These are phyloP conservation scores for Willisornis vidua DNA, from an alignment of 2,113 vertebrate genomes.

Conservation along the genomic window DNA sequence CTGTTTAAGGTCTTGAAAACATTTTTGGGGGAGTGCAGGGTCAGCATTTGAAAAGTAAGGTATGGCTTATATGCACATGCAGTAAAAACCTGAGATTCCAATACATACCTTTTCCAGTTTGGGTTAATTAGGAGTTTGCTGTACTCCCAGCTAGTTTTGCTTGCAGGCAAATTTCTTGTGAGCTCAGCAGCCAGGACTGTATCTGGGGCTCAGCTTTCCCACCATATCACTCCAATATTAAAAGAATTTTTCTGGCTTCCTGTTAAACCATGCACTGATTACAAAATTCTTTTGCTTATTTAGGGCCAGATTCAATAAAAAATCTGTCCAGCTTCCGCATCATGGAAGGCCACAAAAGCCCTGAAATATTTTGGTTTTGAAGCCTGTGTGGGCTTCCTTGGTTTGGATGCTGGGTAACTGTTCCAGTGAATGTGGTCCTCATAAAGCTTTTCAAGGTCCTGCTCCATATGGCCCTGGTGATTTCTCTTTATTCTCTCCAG, in stretches of 20 bases:
- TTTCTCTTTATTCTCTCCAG: constrained; percentile 41
- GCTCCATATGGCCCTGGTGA: constrained; percentile 22
- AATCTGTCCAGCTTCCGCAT: constrained; percentile 29
- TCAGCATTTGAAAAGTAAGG: not conserved
- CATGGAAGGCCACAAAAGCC: constrained; percentile 56
- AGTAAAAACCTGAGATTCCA: not conserved
- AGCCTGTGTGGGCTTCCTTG: constrained; percentile 30
- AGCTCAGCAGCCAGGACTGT: constrained; percentile 33
- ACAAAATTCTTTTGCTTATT: constrained; percentile 63
- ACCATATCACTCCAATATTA: constrained; percentile 57
- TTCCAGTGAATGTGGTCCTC: constrained; percentile 45
- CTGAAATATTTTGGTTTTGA: constrained; percentile 46
- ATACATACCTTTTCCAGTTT: not conserved
- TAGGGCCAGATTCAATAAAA: constrained; percentile 63
- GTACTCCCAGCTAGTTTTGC: constrained; percentile 25
- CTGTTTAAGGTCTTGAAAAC: not conserved
- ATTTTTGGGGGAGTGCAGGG: not conserved
- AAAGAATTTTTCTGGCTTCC: constrained; percentile 58
- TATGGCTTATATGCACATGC: not conserved
- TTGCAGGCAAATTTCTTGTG: constrained; percentile 53
- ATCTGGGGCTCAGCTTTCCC: constrained; percentile 56
- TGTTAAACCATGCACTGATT: constrained; percentile 56
- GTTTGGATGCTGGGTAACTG: constrained; percentile 9
- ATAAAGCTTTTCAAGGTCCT: constrained; percentile 48
- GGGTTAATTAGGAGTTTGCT: constrained; percentile 14